Base-by-base conservation (phyloP, 2,888 invertebrate species). In the Oscheius sp. region DNA sequence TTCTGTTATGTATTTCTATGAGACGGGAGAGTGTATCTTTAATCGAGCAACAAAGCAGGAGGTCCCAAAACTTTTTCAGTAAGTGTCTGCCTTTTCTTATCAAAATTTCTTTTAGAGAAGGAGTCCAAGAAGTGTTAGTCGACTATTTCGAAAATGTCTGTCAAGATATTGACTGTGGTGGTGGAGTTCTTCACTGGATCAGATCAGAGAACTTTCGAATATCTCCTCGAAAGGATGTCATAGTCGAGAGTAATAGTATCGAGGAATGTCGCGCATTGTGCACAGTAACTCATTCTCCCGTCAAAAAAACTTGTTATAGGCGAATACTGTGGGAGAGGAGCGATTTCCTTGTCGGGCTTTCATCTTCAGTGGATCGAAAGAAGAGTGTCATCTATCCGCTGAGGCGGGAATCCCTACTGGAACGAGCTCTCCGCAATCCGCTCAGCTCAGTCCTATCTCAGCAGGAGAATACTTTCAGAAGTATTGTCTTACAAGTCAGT, bases 71-170 rank as follows among this genome's bases (percentile, higher is more conserved):
- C 54, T 83, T 26, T 85, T 85, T 74, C 74, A 71, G 26, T 67
- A 67, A 9, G 63, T 38, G 22, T 20, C 4, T 28, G 14, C 17
- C n/a, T 2, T 6, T 30, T 32, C 81, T n/a, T n/a, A n/a, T n/a
- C n/a, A n/a, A n/a, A n/a, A n/a, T n/a, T n/a, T n/a, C n/a, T 36
- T 84, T 85, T 73, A 75, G 72, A n/a, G 67, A 73, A 9, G 62
- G 51, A 9, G 54, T 74, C 14, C 47, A 69, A 17, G 79, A 78
- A 20, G 74, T 78, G 3, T 28, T 80, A 12, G 85, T 85, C 17
- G 85, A 85, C 68, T 85, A 85, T 64, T 86, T 85, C 36, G 85
- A 85, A 63, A 86, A 83, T 68, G 80, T 82, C 61, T 85, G 85
- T 67, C 75, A 73, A 22, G 82, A 82, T 50, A 81, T 83, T 9